Evolutionary conservation across 2,113 vertebrate species (phyloP).

Genomic region (Actenoides hombroni): DNA sequence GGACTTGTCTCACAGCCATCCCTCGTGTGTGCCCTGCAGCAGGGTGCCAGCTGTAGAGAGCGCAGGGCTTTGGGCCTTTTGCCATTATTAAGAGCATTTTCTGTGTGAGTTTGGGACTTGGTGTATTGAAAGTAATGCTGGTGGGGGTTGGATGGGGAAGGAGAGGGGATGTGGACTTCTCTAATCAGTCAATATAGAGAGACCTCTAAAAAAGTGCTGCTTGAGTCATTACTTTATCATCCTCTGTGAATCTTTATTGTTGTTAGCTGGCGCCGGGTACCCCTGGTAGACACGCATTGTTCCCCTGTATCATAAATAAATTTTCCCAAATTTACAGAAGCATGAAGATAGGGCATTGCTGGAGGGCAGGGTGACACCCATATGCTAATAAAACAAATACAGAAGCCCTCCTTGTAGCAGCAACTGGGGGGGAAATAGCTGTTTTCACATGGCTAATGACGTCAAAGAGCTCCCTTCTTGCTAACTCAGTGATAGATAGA

Average conservation of each 20-base stretch:
- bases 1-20: background rate
- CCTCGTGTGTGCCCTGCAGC: background rate
- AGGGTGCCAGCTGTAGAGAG: background rate
- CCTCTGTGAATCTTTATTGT: conserved; percentile 54
- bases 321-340: conserved; percentile 44
- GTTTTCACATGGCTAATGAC: conserved; percentile 32
- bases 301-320: conserved; percentile 56
- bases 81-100: background rate
- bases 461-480: conserved; percentile 15
- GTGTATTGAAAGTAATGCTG: background rate
- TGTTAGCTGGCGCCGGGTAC: conserved; percentile 58
- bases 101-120: background rate
- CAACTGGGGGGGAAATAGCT: background rate
- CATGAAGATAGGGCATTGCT: conserved; percentile 28
- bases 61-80: background rate
- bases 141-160: background rate
- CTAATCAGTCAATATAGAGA: conserved; percentile 20
- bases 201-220: conserved; percentile 34
- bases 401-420: background rate
- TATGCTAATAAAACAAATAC: conserved; percentile 30
- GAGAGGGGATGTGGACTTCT: background rate
- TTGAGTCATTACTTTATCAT: conserved; percentile 49
- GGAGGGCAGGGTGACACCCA: conserved; percentile 66
- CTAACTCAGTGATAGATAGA: conserved; percentile 10
- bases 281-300: conserved; percentile 60